Evolutionary conservation across 2,888 invertebrate genomes (phyloP), one percentile per base, ranked within the genome.

Genomic region (Andrena praecox): DNA sequence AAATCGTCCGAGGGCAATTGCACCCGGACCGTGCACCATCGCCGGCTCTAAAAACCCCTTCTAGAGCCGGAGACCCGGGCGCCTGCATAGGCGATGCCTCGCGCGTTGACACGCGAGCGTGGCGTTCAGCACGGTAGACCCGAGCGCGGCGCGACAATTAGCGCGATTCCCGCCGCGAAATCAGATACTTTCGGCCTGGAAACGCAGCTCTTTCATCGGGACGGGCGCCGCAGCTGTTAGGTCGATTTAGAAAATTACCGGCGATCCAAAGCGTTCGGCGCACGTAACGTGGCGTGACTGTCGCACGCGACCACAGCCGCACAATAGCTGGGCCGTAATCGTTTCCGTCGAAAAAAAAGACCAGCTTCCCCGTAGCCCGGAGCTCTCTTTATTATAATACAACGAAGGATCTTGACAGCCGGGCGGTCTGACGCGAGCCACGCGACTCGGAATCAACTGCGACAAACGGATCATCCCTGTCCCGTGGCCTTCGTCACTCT

Each of bases 181-280:
- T 77, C 56, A 80, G 83, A 71, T 75, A 69, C 73, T 77, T 62
- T 35, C 33, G 33, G n/a, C 42, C 24, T 42, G 52, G 27, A 35
- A 71, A 63, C 42, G 54, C 56, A 67, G 62, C 69, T 24, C 64
- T 69, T 52, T 56, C 60, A 67, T 16, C 42, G 12, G 42, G 42
- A 27, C 71, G 62, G 64, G 42, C 2, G 77, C 68, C 70, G 67
- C 90, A 90, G 91, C 88, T 90, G 90, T 89, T 88, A 72, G 87
- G 67, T 74, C 87, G 89, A 91, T 91, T 91, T 92, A 87, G 90
- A 91, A 91, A 91, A 91, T 91, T 91, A 66, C 85, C 64, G 73
- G 20, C 77, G 80, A 80, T 80, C 69, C 48, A 42, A 67, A 52
- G 60, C 77, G 52, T 66, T 79, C 71, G 66, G 72, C 60, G 72